Percentiles rank a stretch among this genome's conserved stretches.
Conservation (phyloP, 1,140 invertebrate species). For the Diuraphis noxia region DNA sequence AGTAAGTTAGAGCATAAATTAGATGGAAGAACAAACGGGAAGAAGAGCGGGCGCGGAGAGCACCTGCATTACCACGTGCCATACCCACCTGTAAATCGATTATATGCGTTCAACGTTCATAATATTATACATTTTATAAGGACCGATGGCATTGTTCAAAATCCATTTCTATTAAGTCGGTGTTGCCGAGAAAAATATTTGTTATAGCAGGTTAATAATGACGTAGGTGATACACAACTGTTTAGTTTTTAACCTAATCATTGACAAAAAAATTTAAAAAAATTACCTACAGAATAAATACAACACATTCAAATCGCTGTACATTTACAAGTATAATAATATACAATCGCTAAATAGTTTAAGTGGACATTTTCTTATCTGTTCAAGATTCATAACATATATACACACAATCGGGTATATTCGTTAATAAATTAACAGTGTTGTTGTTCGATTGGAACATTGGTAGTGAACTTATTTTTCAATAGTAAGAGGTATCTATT, state of each 20-base stretch:
- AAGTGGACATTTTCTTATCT: background rate
- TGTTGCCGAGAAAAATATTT: background rate
- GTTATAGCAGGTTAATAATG: background rate
- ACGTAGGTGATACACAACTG: background rate
- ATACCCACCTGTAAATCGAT: conserved; percentile 46
- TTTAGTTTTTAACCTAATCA: background rate
- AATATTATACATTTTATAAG: background rate
- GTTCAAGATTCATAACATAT: background rate
- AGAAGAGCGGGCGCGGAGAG: background rate
- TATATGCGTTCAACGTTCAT: background rate
- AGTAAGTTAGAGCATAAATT: background rate
- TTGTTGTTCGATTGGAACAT: background rate
- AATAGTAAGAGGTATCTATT: no score
- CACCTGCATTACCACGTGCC: conserved; percentile 46
- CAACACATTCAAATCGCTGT: background rate
- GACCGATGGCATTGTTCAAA: background rate
- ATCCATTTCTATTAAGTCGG: background rate
- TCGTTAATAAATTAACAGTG: background rate
- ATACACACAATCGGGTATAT: background rate
- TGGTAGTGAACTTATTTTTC: background rate
- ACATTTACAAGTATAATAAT: background rate
- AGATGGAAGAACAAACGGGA: background rate
- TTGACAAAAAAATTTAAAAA: background rate
- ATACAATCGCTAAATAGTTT: background rate
- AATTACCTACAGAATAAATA: background rate